Evolutionary conservation across 2,113 vertebrate species (phyloP), one percentile per base, ranked within the genome.

Genomic region (Amazona vittata): DNA sequence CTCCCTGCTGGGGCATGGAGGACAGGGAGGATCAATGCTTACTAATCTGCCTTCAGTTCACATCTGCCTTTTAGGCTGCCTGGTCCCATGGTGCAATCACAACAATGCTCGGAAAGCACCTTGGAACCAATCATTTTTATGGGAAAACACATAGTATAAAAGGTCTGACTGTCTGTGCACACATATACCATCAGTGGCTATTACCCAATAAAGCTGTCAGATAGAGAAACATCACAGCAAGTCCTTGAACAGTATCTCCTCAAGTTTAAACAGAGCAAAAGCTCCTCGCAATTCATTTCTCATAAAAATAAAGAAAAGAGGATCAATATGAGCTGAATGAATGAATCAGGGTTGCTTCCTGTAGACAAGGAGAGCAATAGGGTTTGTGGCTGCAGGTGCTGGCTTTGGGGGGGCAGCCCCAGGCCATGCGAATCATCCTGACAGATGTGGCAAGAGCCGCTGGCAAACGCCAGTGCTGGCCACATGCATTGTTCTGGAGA

Each of bases 141-240:
- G 94, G 96, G 96, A 97, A 95, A 87, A 92, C 96, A 94, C 96
- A 83, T 39, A 94, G 90, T 96, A 92, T 97, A 96, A 98, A 97
- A 97, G 96, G 95, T 93, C 96, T 97, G 94, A 91, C 96, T 97
- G 92, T 94, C 97, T 89, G 91, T 93, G 95, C 96, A 95, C 90
- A 94, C 89, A 90, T 94, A 97, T 94, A 97, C 97, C 86, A 89
- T 95, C 97, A 94, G 93, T 93, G 68, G 96, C 97, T 96, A 96
- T 95, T 96, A 96, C 95, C 80, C 94, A 96, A 97, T 98, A 98
- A 98, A 98, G 89, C 96, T 98, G 97, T 97, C 98, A 98, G 91
- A 84, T 83, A 94, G 94, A 98, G 97, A 98, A 97, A 97, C 96
- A 97, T 97, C 96, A 84, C 64, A 19, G 95, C 93, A 94, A 97